Evolutionary conservation across 2,888 invertebrate species (phyloP), one percentile per base, ranked within the genome.

Genomic region (Papilio protenor): DNA sequence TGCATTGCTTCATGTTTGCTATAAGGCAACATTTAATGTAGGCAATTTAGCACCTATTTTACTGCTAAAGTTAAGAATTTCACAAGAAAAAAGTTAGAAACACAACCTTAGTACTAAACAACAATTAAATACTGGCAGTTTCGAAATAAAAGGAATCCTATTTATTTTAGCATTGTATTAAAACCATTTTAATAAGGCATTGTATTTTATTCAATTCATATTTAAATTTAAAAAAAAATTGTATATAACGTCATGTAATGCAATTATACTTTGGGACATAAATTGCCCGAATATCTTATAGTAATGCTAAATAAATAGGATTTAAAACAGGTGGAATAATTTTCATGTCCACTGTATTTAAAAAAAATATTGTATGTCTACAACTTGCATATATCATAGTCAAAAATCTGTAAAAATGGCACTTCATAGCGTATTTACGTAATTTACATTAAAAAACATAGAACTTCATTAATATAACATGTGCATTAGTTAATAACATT

Each of bases 61-160:
- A 79, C 66, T 78, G 74, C 70, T 23, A 55, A 66, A 76, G 79
- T 79, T 59, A 80, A 79, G 73, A 71, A 78, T 82, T 82, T 76
- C 69, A 75, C 69, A 77, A 80, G 80, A 75, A 55, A 78, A 81
- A 85, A 84, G 80, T 81, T 77, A 82, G 80, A 84, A 88, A 89
- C 89, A 91, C 91, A 92, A 92, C 91, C 91, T 88, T 87, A 85
- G 77, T 85, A 87, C 82, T 88, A 90, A 84, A 91, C 89, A 90
- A 92, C 88, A 86, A 83, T 86, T 85, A 87, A 90, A 91, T 91
- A 92, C 89, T 92, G 92, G 90, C 90, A 92, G 91, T 91, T 88
- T 83, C 69, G 77, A 77, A 78, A 59, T 64, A 59, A 57, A 59
- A 77, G 52, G 66, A 57, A 70, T 27, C 47, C 52, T 18, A 52